Conservation (phyloP, 2,888 invertebrate genomes). For the Ochropleura leucogaster region DNA sequence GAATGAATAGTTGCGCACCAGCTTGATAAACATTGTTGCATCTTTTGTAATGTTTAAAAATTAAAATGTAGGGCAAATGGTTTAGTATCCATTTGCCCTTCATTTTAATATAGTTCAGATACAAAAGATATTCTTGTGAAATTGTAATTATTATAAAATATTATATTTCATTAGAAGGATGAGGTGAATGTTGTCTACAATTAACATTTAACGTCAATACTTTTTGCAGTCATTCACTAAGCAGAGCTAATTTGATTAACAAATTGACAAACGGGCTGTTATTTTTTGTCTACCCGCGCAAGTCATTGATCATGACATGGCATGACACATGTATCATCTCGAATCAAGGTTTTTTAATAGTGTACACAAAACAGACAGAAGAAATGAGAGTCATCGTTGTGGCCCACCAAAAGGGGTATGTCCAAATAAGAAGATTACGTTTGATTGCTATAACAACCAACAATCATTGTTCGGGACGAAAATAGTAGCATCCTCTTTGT, state of each 20-base stretch:
- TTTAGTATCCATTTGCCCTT: too few species aligned
- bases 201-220: background rate
- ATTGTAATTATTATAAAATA: background rate
- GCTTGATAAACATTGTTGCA: too few species aligned
- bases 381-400: conserved; percentile 27
- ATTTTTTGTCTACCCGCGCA: conserved; percentile 27
- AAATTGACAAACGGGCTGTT: background rate
- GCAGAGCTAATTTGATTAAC: background rate
- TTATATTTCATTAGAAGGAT: background rate
- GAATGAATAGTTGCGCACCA: too few species aligned
- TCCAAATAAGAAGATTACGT: conserved; percentile 36
- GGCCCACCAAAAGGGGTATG: conserved; percentile 12
- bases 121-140: background rate
- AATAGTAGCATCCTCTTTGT: conserved; percentile 25
- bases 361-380: background rate
- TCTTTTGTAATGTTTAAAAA: too few species aligned
- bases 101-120: too few species aligned
- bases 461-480: conserved; percentile 26
- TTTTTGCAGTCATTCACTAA: background rate
- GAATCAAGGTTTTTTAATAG: conserved; percentile 1
- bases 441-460: conserved; percentile 36
- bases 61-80: background rate
- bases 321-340: background rate
- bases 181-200: background rate
- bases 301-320: background rate